Evolutionary conservation across 2,797 vertebrate species (phyloP), one percentile per base, ranked within the genome.

Genomic region (Tragopan temminckii): DNA sequence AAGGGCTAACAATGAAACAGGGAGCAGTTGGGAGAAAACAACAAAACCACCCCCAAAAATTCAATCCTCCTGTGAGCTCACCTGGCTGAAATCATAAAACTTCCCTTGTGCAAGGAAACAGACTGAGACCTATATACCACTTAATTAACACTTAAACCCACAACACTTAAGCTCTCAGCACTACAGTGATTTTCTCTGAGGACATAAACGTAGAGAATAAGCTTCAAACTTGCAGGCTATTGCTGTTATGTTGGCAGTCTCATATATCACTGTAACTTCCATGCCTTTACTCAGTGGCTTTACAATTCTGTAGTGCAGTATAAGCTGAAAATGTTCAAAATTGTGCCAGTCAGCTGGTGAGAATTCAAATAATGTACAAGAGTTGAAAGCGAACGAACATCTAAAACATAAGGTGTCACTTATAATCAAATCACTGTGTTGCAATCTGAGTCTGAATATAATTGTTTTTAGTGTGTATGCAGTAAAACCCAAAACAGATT

Each of bases 121-220:
- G 68, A 87, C 72, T 53, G 53, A 93, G 84, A 91, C 57, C 78
- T 82, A 40, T 63, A 75, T n/a, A 59, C 68, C 48, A 83, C 78
- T 95, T 92, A 94, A 95, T 95, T 95, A 95, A 95, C 80, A 87
- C 78, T 91, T 90, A 87, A 93, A 62, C 64, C 75, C 42, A 77
- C 80, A 87, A 90, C 90, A 85, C 67, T 78, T 35, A n/a, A 55
- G 88, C 93, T 80, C 71, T 87, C 48, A 58, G 71, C 78, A 80
- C 75, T 19, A 38, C 64, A 75, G 72, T 27, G 38, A n/a, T 95
- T 93, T 90, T 89, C 95, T 93, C 93, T 71, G 80, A 92, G 90
- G 92, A 78, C 58, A 36, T 1, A 8, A 84, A 82, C 20, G 35
- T 27, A 40, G 91, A 78, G 92, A 89, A 66, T 43, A 81, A 92